These are phyloP conservation scores for Punctoribates punctum DNA, from an alignment of 2,888 invertebrate species.

Conservation along the genomic window DNA sequence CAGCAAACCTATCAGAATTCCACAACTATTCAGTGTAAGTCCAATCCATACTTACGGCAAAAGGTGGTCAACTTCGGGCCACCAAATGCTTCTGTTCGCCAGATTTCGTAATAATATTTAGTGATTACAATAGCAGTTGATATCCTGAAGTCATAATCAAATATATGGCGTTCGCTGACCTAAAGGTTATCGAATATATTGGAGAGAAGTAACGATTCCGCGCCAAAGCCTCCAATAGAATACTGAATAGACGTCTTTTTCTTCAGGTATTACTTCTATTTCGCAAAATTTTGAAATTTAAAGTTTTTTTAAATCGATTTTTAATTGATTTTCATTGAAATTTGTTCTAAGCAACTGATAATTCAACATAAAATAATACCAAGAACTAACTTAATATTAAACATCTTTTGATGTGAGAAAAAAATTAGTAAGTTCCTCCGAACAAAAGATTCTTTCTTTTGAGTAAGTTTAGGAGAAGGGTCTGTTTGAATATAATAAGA, in stretches of 20 bases:
- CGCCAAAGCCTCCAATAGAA: constrained; percentile 10
- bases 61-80: constrained; percentile 34
- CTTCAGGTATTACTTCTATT: background rate
- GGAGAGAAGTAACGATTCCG: constrained; percentile 39
- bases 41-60: constrained; percentile 38
- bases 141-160: constrained; percentile 42
- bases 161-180: constrained; percentile 39
- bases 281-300: no score
- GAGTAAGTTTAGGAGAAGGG: no score
- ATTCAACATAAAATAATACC: no score
- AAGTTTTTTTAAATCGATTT: no score
- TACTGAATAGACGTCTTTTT: background rate
- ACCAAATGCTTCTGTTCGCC: constrained; percentile 35
- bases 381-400: no score
- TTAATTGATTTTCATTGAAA: no score
- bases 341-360: no score
- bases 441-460: no score
- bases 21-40: constrained; percentile 4
- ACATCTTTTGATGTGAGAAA: no score
- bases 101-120: constrained; percentile 38
- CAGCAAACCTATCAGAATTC: background rate
- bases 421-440: no score
- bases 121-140: background rate
- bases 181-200: constrained; percentile 39
- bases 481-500: no score